Conservation (phyloP, 2,888 invertebrate genomes). For the Thelaira solivaga region DNA sequence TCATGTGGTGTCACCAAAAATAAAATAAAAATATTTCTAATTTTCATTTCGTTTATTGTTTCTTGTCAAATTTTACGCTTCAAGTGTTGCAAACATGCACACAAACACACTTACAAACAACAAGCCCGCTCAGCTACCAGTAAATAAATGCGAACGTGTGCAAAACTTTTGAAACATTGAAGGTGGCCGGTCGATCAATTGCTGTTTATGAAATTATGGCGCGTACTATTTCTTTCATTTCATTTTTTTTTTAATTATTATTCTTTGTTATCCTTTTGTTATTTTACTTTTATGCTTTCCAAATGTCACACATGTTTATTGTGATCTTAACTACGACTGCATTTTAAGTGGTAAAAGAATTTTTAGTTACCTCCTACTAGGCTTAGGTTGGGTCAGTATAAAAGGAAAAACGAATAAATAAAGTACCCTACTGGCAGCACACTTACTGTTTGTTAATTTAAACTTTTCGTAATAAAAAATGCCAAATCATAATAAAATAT, state of each 20-base stretch:
- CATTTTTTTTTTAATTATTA: constrained; percentile 22
- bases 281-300: not conserved
- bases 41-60: constrained; percentile 37
- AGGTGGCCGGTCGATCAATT: constrained; percentile 46
- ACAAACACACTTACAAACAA: not conserved
- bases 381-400: too few relatives aligned
- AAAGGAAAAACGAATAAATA: constrained; percentile 25
- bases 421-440: constrained; percentile 2
- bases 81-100: constrained; percentile 31
- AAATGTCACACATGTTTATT: constrained; percentile 49
- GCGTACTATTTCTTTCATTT: constrained; percentile 54
- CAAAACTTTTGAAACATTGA: constrained; percentile 49
- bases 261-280: constrained; percentile 50
- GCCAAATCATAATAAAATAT: not conserved
- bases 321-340: constrained; percentile 2
- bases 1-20: constrained; percentile 46
- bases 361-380: constrained; percentile 28
- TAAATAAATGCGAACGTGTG: constrained; percentile 38
- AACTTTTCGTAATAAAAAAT: not conserved
- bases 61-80: constrained; percentile 58
- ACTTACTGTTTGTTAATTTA: not conserved
- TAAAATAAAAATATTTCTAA: constrained; percentile 46
- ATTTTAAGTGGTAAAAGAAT: not conserved
- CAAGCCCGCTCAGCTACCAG: not conserved
- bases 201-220: constrained; percentile 51